These are phyloP conservation scores for Halichondria panicea DNA, from an alignment of 37 sponge, comb jelly and placozoan genomes.

Conservation along the genomic window DNA sequence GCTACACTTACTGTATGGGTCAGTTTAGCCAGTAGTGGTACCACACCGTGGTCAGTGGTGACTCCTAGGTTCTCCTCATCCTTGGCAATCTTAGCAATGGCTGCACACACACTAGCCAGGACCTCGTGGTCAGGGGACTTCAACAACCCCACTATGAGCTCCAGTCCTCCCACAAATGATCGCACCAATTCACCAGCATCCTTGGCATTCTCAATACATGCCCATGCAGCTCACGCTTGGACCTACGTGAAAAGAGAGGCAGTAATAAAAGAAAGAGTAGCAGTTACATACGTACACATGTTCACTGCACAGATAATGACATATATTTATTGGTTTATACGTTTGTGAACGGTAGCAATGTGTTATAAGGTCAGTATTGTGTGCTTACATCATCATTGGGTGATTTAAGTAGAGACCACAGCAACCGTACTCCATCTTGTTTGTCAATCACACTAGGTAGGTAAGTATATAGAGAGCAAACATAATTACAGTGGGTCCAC, in stretches of 20 bases:
- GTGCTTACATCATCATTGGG: conserved; percentile 86
- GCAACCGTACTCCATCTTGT: conserved; percentile 94
- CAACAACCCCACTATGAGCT: conserved; percentile 94
- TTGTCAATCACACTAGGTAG: conserved; percentile 84
- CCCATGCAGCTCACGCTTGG: conserved; percentile 97
- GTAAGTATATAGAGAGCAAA: neutral
- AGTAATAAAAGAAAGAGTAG: too few relatives aligned
- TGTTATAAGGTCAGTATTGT: too few relatives aligned
- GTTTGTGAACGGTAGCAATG: too few relatives aligned
- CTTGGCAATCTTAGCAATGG: conserved; percentile 95
- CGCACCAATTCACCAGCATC: conserved; percentile 98
- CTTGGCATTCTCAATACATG: conserved; percentile 96
- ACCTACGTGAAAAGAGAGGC: too few relatives aligned
- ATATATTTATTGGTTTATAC: too few relatives aligned
- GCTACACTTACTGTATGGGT: conserved; percentile 66
- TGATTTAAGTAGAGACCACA: conserved; percentile 98
- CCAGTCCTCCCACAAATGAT: conserved; percentile 98
- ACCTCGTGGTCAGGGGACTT: conserved; percentile 89
- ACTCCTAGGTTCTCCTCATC: conserved; percentile 99
- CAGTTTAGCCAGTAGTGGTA: conserved; percentile 86
- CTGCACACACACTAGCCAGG: conserved; percentile 95
- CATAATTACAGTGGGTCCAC: too few relatives aligned
- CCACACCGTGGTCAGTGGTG: conserved; percentile 98
- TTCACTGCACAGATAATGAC: too few relatives aligned
- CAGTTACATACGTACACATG: too few relatives aligned